phyloP scores from a whole-genome alignment of 2,888 invertebrate genomes.

The Rhorus exstirpatorius region DNA sequence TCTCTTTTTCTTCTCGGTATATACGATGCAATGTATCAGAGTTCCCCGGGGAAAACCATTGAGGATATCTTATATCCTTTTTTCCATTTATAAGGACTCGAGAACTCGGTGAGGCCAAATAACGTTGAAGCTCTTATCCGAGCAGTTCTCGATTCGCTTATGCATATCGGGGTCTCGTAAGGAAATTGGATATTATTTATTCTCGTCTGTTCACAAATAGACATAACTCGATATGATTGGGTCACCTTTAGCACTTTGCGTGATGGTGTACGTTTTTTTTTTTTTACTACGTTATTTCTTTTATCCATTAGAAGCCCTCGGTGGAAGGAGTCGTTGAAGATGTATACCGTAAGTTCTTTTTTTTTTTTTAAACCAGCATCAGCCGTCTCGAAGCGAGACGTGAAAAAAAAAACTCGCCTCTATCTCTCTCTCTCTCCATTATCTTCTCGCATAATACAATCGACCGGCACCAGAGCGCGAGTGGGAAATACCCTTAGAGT shows the following conservation, averaged over 20 bases:
- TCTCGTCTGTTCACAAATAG: too few species aligned
- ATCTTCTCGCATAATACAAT: background rate
- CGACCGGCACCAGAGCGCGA: too few species aligned
- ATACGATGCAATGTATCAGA: constrained; percentile 9
- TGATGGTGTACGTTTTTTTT: too few species aligned
- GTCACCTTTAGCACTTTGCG: too few species aligned
- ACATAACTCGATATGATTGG: too few species aligned
- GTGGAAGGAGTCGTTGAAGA: too few species aligned
- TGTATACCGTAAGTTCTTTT: too few species aligned
- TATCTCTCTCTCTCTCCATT: background rate
- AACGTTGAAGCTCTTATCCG: background rate
- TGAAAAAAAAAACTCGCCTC: background rate
- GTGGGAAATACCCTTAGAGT: background rate
- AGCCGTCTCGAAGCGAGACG: too few species aligned
- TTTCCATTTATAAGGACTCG: constrained; percentile 34
- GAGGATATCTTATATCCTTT: constrained; percentile 31
- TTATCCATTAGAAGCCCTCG: too few species aligned
- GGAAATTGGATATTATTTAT: constrained; percentile 1
- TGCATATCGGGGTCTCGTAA: constrained; percentile 29
- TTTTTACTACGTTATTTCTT: too few species aligned
- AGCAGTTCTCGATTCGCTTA: constrained; percentile 35
- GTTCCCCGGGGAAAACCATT: constrained; percentile 39
- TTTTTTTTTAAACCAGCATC: too few species aligned
- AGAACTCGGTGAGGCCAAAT: too few species aligned
- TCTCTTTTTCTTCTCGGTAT: background rate